Conservation (phyloP, 2,113 vertebrate species). For the Callionymus lyra region DNA sequence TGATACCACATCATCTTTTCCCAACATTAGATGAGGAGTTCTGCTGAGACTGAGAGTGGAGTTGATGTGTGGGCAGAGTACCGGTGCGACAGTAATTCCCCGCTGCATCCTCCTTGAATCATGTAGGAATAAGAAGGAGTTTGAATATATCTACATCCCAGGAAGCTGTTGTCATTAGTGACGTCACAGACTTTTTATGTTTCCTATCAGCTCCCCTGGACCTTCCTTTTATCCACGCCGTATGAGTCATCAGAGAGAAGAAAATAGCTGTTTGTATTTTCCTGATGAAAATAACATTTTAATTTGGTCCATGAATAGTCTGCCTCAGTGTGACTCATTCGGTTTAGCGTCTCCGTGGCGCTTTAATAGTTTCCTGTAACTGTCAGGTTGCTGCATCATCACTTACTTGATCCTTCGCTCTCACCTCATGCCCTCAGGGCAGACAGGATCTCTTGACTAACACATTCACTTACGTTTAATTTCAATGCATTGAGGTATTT, state of each 20-base stretch:
- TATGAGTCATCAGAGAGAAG: constrained; percentile 13
- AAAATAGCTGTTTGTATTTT: no score
- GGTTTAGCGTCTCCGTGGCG: constrained; percentile 1
- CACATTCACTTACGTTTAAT: background rate
- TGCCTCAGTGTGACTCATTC: no score
- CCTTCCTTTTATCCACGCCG: constrained; percentile 44
- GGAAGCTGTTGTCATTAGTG: constrained; percentile 26
- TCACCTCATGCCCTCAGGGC: constrained; percentile 11
- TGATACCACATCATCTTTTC: no score
- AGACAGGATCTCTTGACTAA: constrained; percentile 10
- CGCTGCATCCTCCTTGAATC: constrained; percentile 12
- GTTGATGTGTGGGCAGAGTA: constrained; percentile 15
- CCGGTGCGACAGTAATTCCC: constrained; percentile 19
- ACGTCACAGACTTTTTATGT: constrained; percentile 34
- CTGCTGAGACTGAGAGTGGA: constrained; percentile 9
- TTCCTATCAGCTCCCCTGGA: constrained; percentile 26
- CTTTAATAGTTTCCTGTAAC: constrained; percentile 3
- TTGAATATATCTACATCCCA: constrained; percentile 25
- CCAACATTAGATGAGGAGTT: constrained; percentile 6
- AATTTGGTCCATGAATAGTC: no score
- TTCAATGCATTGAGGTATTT: constrained; percentile 3
- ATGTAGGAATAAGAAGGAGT: constrained; percentile 16
- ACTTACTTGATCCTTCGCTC: constrained; percentile 1
- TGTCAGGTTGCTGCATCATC: constrained; percentile 21
- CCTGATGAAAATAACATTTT: no score